Evolutionary conservation across 2,888 invertebrate genomes (phyloP).

Genomic region (Pyrrhia umbra): DNA sequence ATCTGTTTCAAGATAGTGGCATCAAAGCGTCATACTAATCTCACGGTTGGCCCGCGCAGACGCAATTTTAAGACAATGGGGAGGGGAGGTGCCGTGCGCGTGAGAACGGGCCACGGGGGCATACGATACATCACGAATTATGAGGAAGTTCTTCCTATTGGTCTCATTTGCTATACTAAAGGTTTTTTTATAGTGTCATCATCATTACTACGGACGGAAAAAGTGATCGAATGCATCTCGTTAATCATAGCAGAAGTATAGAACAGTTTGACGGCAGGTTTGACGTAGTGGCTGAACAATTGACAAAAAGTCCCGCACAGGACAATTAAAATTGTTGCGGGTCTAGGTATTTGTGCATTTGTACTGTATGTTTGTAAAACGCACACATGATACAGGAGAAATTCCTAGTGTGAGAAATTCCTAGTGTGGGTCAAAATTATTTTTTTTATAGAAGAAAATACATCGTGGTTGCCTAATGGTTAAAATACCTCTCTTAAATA

Average conservation of each 20-base stretch:
- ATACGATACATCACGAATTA: constrained; percentile 65
- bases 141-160: constrained; percentile 64
- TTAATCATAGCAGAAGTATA: constrained; percentile 1
- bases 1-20: constrained; percentile 59
- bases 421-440: too few relatives aligned
- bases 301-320: too few relatives aligned
- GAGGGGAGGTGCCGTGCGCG: constrained; percentile 54
- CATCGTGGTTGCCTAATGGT: too few relatives aligned
- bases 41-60: constrained; percentile 62
- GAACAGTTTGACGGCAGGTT: too few relatives aligned
- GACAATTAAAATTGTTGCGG: too few relatives aligned
- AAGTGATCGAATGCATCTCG: background rate
- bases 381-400: too few relatives aligned
- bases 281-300: too few relatives aligned
- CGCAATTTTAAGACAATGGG: constrained; percentile 66
- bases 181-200: constrained; percentile 39
- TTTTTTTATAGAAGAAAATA: too few relatives aligned
- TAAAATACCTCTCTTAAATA: too few relatives aligned
- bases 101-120: constrained; percentile 76
- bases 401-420: too few relatives aligned
- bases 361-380: too few relatives aligned
- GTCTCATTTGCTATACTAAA: constrained; percentile 44
- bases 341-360: too few relatives aligned
- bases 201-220: constrained; percentile 44
- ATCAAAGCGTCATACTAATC: constrained; percentile 62